A percentile compares a stretch with the other conserved stretches of the same genome.
These are phyloP conservation scores for Rhadina sibilatrix DNA, from an alignment of 2,113 vertebrate species.

Conservation along the genomic window DNA sequence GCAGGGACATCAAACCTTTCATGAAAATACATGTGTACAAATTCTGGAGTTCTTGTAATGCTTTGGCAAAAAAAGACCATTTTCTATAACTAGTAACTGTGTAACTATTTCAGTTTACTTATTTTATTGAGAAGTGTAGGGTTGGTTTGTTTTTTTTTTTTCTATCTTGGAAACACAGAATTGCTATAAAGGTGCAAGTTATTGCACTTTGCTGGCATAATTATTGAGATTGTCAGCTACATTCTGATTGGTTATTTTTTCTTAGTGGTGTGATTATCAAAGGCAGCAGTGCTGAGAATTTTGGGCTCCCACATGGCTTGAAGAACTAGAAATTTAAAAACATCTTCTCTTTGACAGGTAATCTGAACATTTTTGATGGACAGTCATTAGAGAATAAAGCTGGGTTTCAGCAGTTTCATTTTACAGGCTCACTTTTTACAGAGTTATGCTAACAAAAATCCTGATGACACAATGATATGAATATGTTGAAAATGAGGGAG, in stretches of 20 bases:
- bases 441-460: background rate
- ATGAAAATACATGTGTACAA: background rate
- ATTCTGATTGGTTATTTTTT: background rate
- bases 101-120: background rate
- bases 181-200: background rate
- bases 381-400: constrained; percentile 35
- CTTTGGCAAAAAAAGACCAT: background rate
- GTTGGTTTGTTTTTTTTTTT: too few species aligned
- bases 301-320: background rate
- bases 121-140: background rate
- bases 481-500: background rate
- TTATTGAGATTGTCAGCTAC: background rate
- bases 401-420: background rate
- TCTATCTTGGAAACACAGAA: background rate
- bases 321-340: constrained; percentile 5
- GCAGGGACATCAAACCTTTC: background rate
- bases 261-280: background rate
- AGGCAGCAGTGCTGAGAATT: background rate
- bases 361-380: constrained; percentile 5
- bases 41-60: background rate
- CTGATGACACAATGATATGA: background rate
- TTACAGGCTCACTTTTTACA: background rate
- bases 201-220: background rate
- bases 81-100: background rate
- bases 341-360: constrained; percentile 17